Base-by-base conservation (phyloP, 2,113 vertebrate species). In the Turnix velox region DNA sequence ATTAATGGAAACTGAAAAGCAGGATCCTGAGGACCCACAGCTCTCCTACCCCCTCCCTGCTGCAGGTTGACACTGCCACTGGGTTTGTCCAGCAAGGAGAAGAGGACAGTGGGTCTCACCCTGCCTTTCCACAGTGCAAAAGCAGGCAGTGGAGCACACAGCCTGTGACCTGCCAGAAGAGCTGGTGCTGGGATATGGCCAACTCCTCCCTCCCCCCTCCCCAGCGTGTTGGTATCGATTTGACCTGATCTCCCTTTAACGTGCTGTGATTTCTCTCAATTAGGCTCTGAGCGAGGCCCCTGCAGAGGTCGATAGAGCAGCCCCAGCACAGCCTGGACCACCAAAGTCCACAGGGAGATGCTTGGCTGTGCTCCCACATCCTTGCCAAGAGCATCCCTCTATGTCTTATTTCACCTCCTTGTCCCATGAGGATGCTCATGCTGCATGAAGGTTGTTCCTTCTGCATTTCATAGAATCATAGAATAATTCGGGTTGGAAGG, bases 181-280 rank as follows among this genome's bases (percentile, higher is more conserved):
- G 66, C 48, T 3, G 3, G 45, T 0, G 2, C 66, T 54, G 46
- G 78, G 51, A 28, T 22, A 31, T 6, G 3, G 57, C 45, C 46
- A 14, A 10, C 1, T 7, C 45, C 31, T 37, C 2, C 12, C 39
- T 52, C n/a, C 49, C 66, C 33, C 66, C 74, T 91, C 69, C 62
- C 90, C 17, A 3, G 23, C 17, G 3, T 1, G 0, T 4, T 1
- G 0, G 35, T 61, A 95, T 92, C 20, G 82, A 94, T 95, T 73
- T 80, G 85, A 43, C 82, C 85, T 45, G 59, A 88, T 39, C 92
- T 95, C 67, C 35, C 79, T 90, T 66, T 77, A 91, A 85, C 11
- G 40, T 74, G 85, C 93, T 69, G 63, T 94, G 92, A 96, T 94
- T 93, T 77, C 90, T 95, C 86, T 93, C 96, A 96, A 77, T 96